Evolutionary conservation across 37 sponge, comb jelly and placozoan species (phyloP).

Genomic region (Hormiphora californensis): DNA sequence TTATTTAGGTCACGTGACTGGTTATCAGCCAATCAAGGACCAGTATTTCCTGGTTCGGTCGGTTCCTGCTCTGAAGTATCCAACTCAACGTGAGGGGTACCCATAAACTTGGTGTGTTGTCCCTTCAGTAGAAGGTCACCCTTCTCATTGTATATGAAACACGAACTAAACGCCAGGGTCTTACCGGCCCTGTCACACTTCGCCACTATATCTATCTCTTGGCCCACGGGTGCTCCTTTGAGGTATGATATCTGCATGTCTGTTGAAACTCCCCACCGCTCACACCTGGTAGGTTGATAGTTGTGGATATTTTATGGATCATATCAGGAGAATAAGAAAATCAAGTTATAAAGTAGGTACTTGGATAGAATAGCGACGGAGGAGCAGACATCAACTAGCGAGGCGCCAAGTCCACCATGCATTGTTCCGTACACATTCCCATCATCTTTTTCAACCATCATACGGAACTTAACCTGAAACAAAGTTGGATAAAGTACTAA

Average conservation of each 20-base stretch:
- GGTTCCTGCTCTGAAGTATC: not conserved
- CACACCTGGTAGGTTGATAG: not conserved
- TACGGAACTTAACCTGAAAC: constrained; percentile 60
- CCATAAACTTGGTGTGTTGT: constrained; percentile 52
- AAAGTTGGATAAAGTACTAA: too few relatives aligned
- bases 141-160: constrained; percentile 25
- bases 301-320: not conserved
- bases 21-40: too few relatives aligned
- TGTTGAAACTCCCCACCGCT: constrained; percentile 29
- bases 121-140: constrained; percentile 30
- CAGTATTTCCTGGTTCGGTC: too few relatives aligned
- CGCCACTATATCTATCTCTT: constrained; percentile 65
- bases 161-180: constrained; percentile 64
- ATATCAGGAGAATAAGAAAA: too few relatives aligned
- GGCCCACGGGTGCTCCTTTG: constrained; percentile 71
- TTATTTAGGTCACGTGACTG: too few relatives aligned
- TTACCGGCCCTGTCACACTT: constrained; percentile 75
- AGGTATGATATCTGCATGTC: constrained; percentile 59
- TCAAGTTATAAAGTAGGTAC: too few relatives aligned
- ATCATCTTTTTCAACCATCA: constrained; percentile 74
- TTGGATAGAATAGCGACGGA: constrained; percentile 72
- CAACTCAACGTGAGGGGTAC: constrained; percentile 17
- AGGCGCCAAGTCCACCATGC: constrained; percentile 91
- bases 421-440: constrained; percentile 65
- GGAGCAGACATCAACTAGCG: constrained; percentile 73